phyloP scores from a whole-genome alignment of 1,140 invertebrate species.

The Drosophila oshimai region DNA sequence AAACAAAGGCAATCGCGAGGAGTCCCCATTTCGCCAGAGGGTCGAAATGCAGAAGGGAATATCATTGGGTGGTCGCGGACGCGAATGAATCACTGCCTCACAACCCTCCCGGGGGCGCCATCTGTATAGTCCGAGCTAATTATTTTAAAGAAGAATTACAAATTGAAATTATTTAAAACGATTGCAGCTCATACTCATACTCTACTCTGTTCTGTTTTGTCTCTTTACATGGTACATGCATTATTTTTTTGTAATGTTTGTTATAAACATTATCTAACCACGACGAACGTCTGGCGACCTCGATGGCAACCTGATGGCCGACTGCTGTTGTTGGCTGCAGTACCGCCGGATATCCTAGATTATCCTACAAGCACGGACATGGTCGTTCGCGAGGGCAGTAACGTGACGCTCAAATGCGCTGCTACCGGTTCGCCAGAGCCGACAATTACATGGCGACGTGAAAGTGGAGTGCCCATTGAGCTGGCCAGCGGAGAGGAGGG shows the following conservation, averaged over 20 bases:
- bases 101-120: not conserved
- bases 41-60: slow-evolving; percentile 19
- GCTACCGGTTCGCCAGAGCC: slow-evolving; percentile 92
- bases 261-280: slow-evolving; percentile 68
- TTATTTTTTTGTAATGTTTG: slow-evolving; percentile 40
- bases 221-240: slow-evolving; percentile 36
- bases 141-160: slow-evolving; percentile 60
- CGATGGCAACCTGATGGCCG: slow-evolving; percentile 43
- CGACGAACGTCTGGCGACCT: slow-evolving; percentile 62
- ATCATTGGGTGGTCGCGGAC: not conserved
- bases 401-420: slow-evolving; percentile 93
- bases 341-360: slow-evolving; percentile 94
- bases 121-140: slow-evolving; percentile 31
- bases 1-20: slow-evolving; percentile 55
- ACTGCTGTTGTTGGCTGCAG: slow-evolving; percentile 84
- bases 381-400: slow-evolving; percentile 92
- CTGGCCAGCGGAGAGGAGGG: slow-evolving; percentile 83
- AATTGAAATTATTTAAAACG: slow-evolving; percentile 57
- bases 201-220: slow-evolving; percentile 18
- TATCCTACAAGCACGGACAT: slow-evolving; percentile 94
- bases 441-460: slow-evolving; percentile 92
- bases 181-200: slow-evolving; percentile 20
- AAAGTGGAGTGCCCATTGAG: slow-evolving; percentile 87
- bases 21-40: not conserved
- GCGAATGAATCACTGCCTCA: slow-evolving; percentile 45